A percentile compares a stretch with the other conserved stretches of the same genome.
Evolutionary conservation across 1,140 invertebrate genomes (phyloP).

Genomic region (Drosophila bocqueti): DNA sequence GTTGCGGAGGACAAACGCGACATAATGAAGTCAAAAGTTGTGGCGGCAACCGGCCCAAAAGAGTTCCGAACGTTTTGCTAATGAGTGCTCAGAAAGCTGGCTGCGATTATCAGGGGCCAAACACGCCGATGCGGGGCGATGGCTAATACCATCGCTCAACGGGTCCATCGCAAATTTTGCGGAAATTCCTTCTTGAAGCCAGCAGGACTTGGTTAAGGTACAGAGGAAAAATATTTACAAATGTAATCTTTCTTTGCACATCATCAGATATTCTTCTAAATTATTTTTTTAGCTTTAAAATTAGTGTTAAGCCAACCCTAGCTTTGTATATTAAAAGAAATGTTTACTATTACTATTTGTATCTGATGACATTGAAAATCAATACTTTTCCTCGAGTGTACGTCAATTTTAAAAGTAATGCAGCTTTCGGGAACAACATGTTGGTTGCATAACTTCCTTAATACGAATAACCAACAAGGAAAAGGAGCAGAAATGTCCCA

Average conservation of each 20-base stretch:
- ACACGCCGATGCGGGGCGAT: slow-evolving; percentile 7
- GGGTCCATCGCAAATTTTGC: neutral
- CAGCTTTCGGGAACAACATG: slow-evolving; percentile 36
- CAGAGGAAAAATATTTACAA: neutral
- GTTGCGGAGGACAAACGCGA: slow-evolving; percentile 50
- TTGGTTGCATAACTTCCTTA: slow-evolving; percentile 42
- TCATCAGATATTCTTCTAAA: neutral
- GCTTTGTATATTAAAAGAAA: too few species aligned
- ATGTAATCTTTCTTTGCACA: neutral
- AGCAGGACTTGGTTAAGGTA: neutral
- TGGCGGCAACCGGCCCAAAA: slow-evolving; percentile 57
- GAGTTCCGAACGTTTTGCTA: slow-evolving; percentile 80
- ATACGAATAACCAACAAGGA: slow-evolving; percentile 34
- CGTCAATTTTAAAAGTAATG: slow-evolving; percentile 3
- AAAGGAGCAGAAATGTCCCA: slow-evolving; percentile 39
- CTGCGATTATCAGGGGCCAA: slow-evolving; percentile 66
- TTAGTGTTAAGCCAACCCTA: too few species aligned
- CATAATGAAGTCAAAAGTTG: slow-evolving; percentile 83
- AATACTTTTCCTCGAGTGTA: neutral
- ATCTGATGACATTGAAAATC: too few species aligned
- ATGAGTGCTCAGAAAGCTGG: slow-evolving; percentile 72
- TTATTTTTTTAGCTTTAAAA: too few species aligned
- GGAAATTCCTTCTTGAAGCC: slow-evolving; percentile 2
- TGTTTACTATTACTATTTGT: too few species aligned
- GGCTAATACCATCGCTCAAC: slow-evolving; percentile 30